These are phyloP conservation scores for Paelopatides confundens DNA, from an alignment of 53 echinoderm and acorn worm genomes.

Conservation along the genomic window DNA sequence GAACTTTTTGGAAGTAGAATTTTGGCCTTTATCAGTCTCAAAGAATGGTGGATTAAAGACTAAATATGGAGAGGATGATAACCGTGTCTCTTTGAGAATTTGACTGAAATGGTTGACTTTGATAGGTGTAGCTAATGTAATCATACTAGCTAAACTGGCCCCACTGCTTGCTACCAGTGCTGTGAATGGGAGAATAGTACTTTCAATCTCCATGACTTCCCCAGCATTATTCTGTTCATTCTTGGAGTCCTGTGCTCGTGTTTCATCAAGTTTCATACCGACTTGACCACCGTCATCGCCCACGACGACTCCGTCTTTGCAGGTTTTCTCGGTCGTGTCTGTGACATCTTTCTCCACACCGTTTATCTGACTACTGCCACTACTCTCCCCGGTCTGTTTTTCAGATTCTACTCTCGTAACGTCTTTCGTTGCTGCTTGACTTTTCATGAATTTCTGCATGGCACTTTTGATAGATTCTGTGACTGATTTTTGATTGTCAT, in stretches of 20 bases:
- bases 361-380: not conserved
- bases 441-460: conserved; percentile 38
- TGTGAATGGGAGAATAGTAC: conserved; percentile 9
- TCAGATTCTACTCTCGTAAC: not conserved
- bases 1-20: conserved; percentile 63
- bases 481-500: conserved; percentile 22
- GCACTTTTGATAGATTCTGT: conserved; percentile 57
- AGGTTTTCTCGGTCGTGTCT: no score
- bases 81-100: conserved; percentile 50
- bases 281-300: not conserved
- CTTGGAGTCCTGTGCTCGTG: not conserved
- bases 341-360: not conserved
- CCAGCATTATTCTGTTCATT: not conserved
- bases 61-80: conserved; percentile 78
- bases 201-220: conserved; percentile 20
- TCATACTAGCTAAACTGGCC: not conserved
- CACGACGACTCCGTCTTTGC: not conserved
- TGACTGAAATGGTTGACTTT: conserved; percentile 37
- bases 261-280: not conserved
- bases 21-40: conserved; percentile 71
- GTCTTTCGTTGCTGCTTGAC: not conserved
- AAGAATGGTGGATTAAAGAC: conserved; percentile 72
- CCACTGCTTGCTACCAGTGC: conserved; percentile 29
- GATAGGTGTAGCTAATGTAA: conserved; percentile 12
- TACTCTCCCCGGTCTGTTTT: not conserved